These are phyloP conservation scores for Prosopocoilus inquinatus DNA, from an alignment of 2,888 invertebrate species.

Conservation along the genomic window DNA sequence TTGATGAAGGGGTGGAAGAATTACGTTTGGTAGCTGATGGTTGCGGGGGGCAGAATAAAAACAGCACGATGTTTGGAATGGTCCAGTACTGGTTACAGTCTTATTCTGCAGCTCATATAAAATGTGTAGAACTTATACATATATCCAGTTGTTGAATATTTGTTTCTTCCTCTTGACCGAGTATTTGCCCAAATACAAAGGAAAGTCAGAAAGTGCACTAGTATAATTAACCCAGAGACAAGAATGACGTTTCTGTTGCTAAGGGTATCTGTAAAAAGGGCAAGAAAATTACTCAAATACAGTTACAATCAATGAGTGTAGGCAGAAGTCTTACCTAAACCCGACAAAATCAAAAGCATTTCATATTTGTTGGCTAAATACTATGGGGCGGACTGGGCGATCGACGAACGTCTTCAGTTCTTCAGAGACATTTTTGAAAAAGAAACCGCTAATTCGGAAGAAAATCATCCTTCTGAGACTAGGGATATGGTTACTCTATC, in stretches of 20 bases:
- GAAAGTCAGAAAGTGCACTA: too few relatives aligned
- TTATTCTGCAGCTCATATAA: too few relatives aligned
- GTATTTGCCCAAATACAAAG: too few relatives aligned
- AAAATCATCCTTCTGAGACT: background rate
- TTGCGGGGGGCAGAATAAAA: too few relatives aligned
- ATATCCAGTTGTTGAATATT: too few relatives aligned
- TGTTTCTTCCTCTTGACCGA: too few relatives aligned
- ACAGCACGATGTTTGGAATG: too few relatives aligned
- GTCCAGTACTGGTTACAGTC: too few relatives aligned
- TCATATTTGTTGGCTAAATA: constrained; percentile 4
- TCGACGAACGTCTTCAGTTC: background rate
- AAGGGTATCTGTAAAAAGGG: background rate
- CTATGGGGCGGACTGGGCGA: constrained; percentile 1
- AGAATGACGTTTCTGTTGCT: background rate
- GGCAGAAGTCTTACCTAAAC: constrained; percentile 5
- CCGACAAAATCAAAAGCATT: constrained; percentile 7
- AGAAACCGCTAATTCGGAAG: background rate
- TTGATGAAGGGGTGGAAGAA: too few relatives aligned
- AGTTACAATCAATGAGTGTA: background rate
- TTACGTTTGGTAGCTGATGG: too few relatives aligned
- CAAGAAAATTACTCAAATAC: background rate
- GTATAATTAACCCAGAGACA: too few relatives aligned
- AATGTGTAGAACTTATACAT: too few relatives aligned
- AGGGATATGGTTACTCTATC: background rate
- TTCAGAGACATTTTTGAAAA: background rate